These are phyloP conservation scores for Anabas testudineus DNA, from an alignment of 2,797 vertebrate genomes.

Conservation along the genomic window DNA sequence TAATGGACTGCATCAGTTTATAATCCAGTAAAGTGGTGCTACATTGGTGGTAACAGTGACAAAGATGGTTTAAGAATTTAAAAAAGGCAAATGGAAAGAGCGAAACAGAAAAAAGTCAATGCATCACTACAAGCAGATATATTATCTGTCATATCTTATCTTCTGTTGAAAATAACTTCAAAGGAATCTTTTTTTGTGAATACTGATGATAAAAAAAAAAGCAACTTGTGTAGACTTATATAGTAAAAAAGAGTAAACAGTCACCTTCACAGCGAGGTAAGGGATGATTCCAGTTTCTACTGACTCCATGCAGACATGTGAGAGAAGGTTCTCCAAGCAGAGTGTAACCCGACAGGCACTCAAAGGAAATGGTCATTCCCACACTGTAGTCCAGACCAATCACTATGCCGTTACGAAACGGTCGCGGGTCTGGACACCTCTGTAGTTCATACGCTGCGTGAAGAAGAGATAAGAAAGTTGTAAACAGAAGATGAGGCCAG, in stretches of 20 bases:
- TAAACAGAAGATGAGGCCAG: not conserved
- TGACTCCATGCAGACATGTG: constrained; percentile 96
- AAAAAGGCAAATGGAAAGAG: not conserved
- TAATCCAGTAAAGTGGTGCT: constrained; percentile 47
- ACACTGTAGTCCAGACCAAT: constrained; percentile 95
- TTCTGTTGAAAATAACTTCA: constrained; percentile 46
- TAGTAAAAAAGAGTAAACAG: not conserved
- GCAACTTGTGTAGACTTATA: constrained; percentile 4
- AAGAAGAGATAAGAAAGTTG: not conserved
- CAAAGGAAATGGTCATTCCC: constrained; percentile 95
- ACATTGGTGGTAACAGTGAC: constrained; percentile 40
- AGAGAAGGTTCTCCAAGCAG: constrained; percentile 94
- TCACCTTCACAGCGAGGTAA: constrained; percentile 97
- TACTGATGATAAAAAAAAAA: constrained; percentile 27
- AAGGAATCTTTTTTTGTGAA: constrained; percentile 24
- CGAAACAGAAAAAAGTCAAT: constrained; percentile 20
- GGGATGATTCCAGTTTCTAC: constrained; percentile 97
- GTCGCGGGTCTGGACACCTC: constrained; percentile 95
- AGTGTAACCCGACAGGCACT: constrained; percentile 94
- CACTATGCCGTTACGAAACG: constrained; percentile 95
- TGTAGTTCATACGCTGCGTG: constrained; percentile 94
- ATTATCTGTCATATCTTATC: constrained; percentile 15
- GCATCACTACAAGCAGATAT: constrained; percentile 25
- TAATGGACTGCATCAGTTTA: constrained; percentile 59
- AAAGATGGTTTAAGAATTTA: constrained; percentile 29